Evolutionary conservation across 2,888 invertebrate genomes (phyloP), one percentile per base, ranked within the genome.

Genomic region (Tetanocera ferruginea): DNA sequence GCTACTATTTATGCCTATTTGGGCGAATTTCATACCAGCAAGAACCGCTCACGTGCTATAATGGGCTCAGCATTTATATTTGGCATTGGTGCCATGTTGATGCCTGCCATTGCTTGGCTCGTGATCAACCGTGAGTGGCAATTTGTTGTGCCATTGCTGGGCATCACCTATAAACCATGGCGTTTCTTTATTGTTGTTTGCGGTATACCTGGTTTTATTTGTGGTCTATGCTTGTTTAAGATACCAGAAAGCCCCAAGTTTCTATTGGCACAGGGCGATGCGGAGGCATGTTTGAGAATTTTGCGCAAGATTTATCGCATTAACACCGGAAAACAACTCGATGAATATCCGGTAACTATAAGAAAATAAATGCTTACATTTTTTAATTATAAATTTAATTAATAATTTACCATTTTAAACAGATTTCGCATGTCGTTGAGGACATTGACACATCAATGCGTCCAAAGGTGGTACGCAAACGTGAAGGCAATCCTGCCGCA

Each of bases 1-100:
- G 90, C 91, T 0, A 90, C 91, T 9, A 87, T 91, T 3, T 92
- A 91, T 81, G 91, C 91, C 2, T 92, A 91, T 82, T 86, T 91
- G 19, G 91, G 92, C 9, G 92, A 92, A 84, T 91, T 91, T 82
- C 91, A 91, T 80, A 89, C 90, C 34, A 85, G 88, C 55, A 86
- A 85, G 67, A 88, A 89, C 60, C 88, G 91, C 11, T 90, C 91
- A 1, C 90, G 90, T 82, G 90, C 88, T 5, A 87, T 89, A 9
- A 87, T 89, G 86, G 86, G 86, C 23, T 84, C 88, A 0, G 87
- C 88, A 6, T 84, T 88, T 34, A 87, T 89, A 43, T 88, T 88
- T 66, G 88, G 88, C 23, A 73, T 88, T 28, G 86, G 87, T n/a
- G 85, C 87, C 9, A 86, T 89, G 82, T 28, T 86, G 55, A 83